Base-by-base conservation (phyloP, 92 coral and sea anemone genomes). In the Palythoa heliodiscus region DNA sequence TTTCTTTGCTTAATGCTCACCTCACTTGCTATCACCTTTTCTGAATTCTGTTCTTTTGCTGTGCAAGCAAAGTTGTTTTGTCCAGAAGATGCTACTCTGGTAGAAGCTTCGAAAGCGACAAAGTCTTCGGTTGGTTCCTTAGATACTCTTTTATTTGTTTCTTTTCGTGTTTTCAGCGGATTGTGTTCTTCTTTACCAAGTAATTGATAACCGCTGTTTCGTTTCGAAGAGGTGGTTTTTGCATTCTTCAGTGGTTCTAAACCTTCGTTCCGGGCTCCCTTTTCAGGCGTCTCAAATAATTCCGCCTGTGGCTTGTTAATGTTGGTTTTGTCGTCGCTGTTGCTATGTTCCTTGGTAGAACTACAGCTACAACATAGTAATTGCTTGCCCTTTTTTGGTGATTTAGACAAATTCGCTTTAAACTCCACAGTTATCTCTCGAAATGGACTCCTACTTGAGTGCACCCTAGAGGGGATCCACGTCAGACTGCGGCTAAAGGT, bases 381-480 rank as follows among this genome's bases (percentile, higher is more conserved):
- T 0, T 20, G 22, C 24, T 68, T 80, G 39, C 58, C 57, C 23
- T 80, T 80, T 68, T 67, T 80, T 80, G 75, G 72, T 23, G 67
- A 25, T 54, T 64, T 80, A 11, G 74, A 24, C 16, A 40, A 6
- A 43, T 80, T 80, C 47, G 84, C 15, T 47, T 80, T 80, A 70
- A 80, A 64, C 40, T 67, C 74, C 40, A 80, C 73, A n/a, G 75
- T 80, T 64, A 80, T 73, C 15, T 40, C 74, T 10, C 73, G 23
- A 20, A 80, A 80, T 6, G 75, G 74, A 63, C 52, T 67, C 16
- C 37, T 67, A 52, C 10, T 68, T 23, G 84, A 54, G 4, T 67
- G 70, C 48, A 63, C 73, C 48, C 84, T 22, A 7, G 64, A 47
- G 17, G 84, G 66, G 25, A 66, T 70, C 84, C 84, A 80, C 11